These are phyloP conservation scores for Conistra vaccinii DNA, from an alignment of 2,888 invertebrate genomes.

Conservation along the genomic window DNA sequence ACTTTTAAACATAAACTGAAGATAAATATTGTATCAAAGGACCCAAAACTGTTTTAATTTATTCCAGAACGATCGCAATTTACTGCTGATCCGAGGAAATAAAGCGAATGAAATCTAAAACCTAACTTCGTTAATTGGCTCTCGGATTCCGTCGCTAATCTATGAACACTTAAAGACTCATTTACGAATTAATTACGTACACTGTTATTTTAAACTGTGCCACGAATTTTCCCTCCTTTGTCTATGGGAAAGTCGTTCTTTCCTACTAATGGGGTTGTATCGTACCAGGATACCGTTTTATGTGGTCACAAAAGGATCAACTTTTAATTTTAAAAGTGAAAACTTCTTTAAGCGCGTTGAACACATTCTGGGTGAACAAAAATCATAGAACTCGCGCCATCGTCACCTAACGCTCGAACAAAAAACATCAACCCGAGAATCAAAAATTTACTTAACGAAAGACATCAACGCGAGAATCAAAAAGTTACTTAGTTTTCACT, in stretches of 20 bases:
- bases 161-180: constrained; percentile 57
- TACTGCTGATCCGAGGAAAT: constrained; percentile 50
- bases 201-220: constrained; percentile 46
- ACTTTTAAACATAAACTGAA: background rate
- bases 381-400: no score
- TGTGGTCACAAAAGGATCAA: no score
- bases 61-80: constrained; percentile 39
- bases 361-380: no score
- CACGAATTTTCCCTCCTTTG: constrained; percentile 5
- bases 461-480: no score
- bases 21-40: constrained; percentile 4
- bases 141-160: constrained; percentile 59
- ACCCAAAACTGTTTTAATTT: constrained; percentile 34
- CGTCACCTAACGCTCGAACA: no score
- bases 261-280: background rate
- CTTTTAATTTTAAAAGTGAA: no score
- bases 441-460: no score
- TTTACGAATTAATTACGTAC: constrained; percentile 52
- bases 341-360: no score
- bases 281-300: no score
- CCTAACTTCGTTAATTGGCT: constrained; percentile 60
- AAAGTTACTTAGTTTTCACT: no score
- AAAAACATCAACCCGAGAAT: no score
- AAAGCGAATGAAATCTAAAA: constrained; percentile 60
- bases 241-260: background rate